Percentiles rank a stretch among this genome's conserved stretches.
Evolutionary conservation across 53 echinoderm and acorn worm species (phyloP).

Genomic region (Antedon mediterranea): DNA sequence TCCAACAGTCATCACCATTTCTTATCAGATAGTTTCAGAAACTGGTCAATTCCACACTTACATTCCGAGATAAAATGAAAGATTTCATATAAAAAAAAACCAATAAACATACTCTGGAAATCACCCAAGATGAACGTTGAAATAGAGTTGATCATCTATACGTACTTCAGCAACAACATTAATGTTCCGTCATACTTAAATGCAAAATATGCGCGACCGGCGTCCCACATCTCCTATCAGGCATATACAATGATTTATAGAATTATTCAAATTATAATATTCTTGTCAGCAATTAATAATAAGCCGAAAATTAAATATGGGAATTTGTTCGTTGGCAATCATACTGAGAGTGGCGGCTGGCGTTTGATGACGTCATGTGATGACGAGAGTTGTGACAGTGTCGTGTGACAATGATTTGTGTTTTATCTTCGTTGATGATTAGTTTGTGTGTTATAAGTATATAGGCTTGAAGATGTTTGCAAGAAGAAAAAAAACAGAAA

Average conservation of each 20-base stretch:
- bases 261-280: not conserved
- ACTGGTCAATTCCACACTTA: too few relatives aligned
- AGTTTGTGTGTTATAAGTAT: not conserved
- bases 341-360: not conserved
- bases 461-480: too few relatives aligned
- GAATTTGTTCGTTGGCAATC: not conserved
- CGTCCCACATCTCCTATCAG: not conserved
- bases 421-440: not conserved
- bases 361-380: not conserved
- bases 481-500: too few relatives aligned
- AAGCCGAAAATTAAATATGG: conserved; percentile 1
- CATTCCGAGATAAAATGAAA: too few relatives aligned
- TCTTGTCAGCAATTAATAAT: not conserved
- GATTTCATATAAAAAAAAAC: too few relatives aligned
- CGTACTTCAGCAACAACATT: too few relatives aligned
- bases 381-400: not conserved
- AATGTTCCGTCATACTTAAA: too few relatives aligned
- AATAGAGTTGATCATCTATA: too few relatives aligned
- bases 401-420: not conserved
- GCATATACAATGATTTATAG: not conserved
- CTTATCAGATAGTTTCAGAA: too few relatives aligned
- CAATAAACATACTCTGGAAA: too few relatives aligned
- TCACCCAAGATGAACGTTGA: too few relatives aligned
- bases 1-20: too few relatives aligned
- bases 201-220: not conserved